phyloP scores from a whole-genome alignment of 2,113 vertebrate genomes.

The Vulpes ferrilata region DNA sequence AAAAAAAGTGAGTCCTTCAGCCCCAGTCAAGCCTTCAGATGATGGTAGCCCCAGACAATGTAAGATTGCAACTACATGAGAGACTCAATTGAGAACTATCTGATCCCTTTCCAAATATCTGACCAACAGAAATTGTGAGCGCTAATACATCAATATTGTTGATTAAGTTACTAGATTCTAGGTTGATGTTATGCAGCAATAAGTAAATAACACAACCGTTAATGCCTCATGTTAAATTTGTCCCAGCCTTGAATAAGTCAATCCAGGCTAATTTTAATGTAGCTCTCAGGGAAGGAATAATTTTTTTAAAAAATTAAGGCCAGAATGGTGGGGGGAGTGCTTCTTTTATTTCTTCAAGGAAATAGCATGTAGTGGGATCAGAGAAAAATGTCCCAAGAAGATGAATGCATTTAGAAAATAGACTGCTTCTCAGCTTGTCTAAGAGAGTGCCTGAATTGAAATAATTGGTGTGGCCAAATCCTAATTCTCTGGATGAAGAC shows the following conservation, averaged over 20 bases:
- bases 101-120: background rate
- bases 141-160: background rate
- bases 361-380: background rate
- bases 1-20: background rate
- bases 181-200: background rate
- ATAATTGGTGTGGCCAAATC: background rate
- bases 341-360: background rate
- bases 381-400: background rate
- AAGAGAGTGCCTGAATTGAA: background rate
- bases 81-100: background rate
- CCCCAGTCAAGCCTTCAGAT: background rate
- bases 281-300: background rate
- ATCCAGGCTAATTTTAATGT: background rate
- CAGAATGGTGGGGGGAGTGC: background rate
- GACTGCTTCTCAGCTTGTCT: background rate
- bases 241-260: background rate
- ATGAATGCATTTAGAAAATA: background rate
- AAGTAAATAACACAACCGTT: background rate
- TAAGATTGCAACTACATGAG: background rate
- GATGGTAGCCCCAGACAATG: rapidly evolving
- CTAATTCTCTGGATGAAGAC: background rate
- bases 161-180: background rate
- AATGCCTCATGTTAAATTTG: background rate
- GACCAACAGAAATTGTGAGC: background rate
- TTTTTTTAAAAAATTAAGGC: background rate